Evolutionary conservation across 2,888 invertebrate genomes (phyloP), one percentile per base, ranked within the genome.

Genomic region (Teinopalpus imperialis): DNA sequence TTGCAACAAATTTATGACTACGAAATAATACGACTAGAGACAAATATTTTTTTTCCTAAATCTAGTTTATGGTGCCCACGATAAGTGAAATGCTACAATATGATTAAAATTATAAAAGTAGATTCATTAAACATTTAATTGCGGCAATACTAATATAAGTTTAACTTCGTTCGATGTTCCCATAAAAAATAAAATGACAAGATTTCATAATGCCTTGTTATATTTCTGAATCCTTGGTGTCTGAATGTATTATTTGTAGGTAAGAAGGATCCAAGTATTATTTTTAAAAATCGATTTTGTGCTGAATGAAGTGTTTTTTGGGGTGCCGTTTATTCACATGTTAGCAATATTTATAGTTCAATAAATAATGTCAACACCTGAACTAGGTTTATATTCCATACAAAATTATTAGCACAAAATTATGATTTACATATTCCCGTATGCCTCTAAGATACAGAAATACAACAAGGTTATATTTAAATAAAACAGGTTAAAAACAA

Each of bases 11-110:
- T 51, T 66, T 80, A 83, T 76, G 74, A 81, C 79, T 81, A 81
- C 62, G 67, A 78, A 69, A 69, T 66, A 61, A 77, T 75, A 75
- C 79, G 86, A 86, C 86, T 86, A 86, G 86, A 86, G 64, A 71
- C 74, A 79, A 69, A 82, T 10, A 32, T 35, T 30, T 10, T 34
- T 41, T 37, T 29, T 36, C 24, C 46, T 47, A 42, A 30, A 13
- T 12, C 46, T 41, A 47, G 20, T 30, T 31, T 31, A 47, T 42
- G 41, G 46, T 47, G 46, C 41, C 36, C 41, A 41, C 23, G 41
- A 41, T 35, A 29, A 46, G 34, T 41, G 29, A 29, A 35, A 40
- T 29, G 21, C 26, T 34, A 40, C 10, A 14, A 27, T 34, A 39
- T 14, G 32, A 40, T 27, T 34, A 8, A 35, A 40, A 46, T 34